Evolutionary conservation across 2,113 vertebrate genomes (phyloP), one percentile per base, ranked within the genome.

Genomic region (Plectropomus leopardus): DNA sequence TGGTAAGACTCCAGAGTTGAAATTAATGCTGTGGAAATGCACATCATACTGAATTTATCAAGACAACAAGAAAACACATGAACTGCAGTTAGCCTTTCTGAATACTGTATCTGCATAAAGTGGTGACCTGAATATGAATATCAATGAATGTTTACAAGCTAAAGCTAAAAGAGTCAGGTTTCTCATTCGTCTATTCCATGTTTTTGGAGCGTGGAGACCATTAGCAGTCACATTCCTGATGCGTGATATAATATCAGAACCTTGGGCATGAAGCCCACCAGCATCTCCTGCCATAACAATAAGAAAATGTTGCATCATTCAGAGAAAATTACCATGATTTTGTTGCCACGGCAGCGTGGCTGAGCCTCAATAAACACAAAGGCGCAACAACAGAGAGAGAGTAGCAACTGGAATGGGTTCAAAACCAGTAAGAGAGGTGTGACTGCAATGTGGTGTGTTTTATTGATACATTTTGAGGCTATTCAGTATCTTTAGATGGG

Each of bases 291-390:
- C 45, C 16, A 23, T 23, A 55, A 76, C 54, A 63, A 44, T 51
- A 23, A 28, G 15, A 69, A 64, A 23, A 69, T 78, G 28, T 45
- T 42, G 24, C 23, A 59, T 61, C 55, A 72, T 19, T 54, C 21
- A 40, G 42, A 57, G 30, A 51, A 44, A 16, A 42, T 71, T 45
- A 19, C 5, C 19, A 13, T 63, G 57, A 65, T 53, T 70, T 71
- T 36, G 79, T 67, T 78, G 58, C 75, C 65, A 48, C 24, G 34
- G 69, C 45, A 70, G 64, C 30, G 4, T 32, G 34, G 3, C 36
- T 44, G 30, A 58, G 32, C 45, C 40, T 5, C 42, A 15, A 8
- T 23, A 44, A 57, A 61, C 59, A 53, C 32, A 4, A 55, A 57
- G n/a, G 24, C 63, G 53, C 54, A 73, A 40, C 5, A 55, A 59